A percentile compares a stretch with the other conserved stretches of the same genome.
Conservation (phyloP, 2,113 vertebrate genomes). For the Sinosuthora webbiana region DNA sequence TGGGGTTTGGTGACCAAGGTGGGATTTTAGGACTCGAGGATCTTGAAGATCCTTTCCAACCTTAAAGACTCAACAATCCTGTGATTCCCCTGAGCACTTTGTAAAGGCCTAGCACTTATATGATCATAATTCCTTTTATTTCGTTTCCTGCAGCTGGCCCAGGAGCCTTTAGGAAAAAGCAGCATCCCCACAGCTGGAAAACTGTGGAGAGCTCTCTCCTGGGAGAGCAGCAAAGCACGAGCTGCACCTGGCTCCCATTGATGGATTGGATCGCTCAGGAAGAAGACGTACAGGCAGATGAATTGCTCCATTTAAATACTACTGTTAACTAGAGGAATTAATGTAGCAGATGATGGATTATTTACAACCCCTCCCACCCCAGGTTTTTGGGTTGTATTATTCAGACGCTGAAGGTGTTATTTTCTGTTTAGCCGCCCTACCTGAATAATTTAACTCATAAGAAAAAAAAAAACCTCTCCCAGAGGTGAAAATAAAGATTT, state of each 20-base stretch:
- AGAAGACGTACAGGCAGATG: neutral
- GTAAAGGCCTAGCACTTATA: neutral
- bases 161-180: neutral
- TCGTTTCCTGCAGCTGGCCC: neutral
- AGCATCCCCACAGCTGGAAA: neutral
- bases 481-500: constrained; percentile 32
- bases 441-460: constrained; percentile 38
- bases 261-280: neutral
- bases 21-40: neutral
- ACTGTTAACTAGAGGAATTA: constrained; percentile 26
- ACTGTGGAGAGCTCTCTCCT: neutral
- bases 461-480: neutral
- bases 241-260: neutral
- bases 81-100: neutral
- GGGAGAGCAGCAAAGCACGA: neutral
- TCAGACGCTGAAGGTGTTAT: neutral
- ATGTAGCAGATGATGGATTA: constrained; percentile 29
- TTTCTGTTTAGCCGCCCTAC: constrained; percentile 17
- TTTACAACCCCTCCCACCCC: neutral
- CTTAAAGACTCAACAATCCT: neutral
- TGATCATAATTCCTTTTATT: neutral
- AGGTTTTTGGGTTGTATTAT: neutral
- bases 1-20: neutral
- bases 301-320: constrained; percentile 17
- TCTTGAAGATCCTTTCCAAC: neutral